Evolutionary conservation across 2,888 invertebrate species (phyloP).

Genomic region (Drosophila mimetica): DNA sequence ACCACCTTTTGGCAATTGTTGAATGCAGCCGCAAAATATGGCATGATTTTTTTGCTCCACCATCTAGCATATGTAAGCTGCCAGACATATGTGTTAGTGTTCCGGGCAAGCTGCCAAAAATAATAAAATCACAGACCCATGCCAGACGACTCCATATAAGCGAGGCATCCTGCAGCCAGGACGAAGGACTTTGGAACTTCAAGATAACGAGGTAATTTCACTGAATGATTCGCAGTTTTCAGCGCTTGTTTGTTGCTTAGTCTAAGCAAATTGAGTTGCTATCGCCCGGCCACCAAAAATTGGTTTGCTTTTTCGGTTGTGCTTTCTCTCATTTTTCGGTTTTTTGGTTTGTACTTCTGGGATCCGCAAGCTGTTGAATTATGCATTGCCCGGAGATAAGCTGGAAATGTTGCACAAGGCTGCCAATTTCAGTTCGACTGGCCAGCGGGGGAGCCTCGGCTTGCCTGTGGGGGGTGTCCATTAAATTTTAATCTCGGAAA

Average conservation of each 20-base stretch:
- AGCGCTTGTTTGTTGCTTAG: conserved; percentile 48
- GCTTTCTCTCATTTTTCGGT: conserved; percentile 19
- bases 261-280: conserved; percentile 46
- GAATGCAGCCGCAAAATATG: conserved; percentile 68
- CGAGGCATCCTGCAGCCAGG: conserved; percentile 41
- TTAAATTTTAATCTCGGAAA: conserved; percentile 61
- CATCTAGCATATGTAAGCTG: conserved; percentile 57
- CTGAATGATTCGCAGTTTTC: conserved; percentile 74
- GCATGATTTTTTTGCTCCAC: conserved; percentile 47
- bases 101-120: conserved; percentile 78
- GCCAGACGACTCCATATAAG: conserved; percentile 66
- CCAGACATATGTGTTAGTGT: conserved; percentile 39
- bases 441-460: conserved; percentile 6
- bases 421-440: conserved; percentile 28
- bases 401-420: conserved; percentile 55
- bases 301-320: conserved; percentile 27
- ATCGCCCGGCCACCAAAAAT: conserved; percentile 37
- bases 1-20: conserved; percentile 67
- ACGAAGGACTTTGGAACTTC: conserved; percentile 49
- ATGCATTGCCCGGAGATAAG: conserved; percentile 66
- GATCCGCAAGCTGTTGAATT: conserved; percentile 63
- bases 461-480: conserved; percentile 31
- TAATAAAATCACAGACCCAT: conserved; percentile 73
- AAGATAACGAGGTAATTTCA: conserved; percentile 82
- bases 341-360: conserved; percentile 32